These are phyloP conservation scores for Thereva unica DNA, from an alignment of 2,888 invertebrate genomes.

Conservation along the genomic window DNA sequence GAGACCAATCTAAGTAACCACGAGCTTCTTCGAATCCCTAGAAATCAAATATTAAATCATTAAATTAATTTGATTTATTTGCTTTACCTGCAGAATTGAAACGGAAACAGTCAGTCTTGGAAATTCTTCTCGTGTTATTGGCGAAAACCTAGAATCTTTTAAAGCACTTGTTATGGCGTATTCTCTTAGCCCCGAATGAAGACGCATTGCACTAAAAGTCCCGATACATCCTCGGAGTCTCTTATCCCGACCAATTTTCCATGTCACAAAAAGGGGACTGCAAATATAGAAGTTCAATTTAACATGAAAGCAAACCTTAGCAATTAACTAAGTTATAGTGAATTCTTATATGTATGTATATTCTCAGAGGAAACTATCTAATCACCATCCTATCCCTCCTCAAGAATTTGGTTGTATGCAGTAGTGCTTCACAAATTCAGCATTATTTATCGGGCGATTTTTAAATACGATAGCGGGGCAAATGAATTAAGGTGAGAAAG, in stretches of 20 bases:
- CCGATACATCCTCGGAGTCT: conserved; percentile 97
- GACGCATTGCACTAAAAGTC: conserved; percentile 95
- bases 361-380: too few species aligned
- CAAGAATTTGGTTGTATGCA: too few species aligned
- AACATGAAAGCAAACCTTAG: too few species aligned
- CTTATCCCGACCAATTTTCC: conserved; percentile 96
- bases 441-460: too few species aligned
- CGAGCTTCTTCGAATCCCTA: conserved; percentile 91
- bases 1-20: conserved; percentile 96
- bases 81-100: conserved; percentile 78
- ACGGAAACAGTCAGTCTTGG: conserved; percentile 92
- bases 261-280: conserved; percentile 98
- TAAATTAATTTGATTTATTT: neutral
- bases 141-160: conserved; percentile 95
- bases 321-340: too few species aligned
- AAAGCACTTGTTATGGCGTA: conserved; percentile 98
- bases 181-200: conserved; percentile 92
- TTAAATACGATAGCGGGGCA: too few species aligned
- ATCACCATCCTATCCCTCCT: too few species aligned
- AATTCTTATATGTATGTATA: too few species aligned
- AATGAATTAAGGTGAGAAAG: too few species aligned
- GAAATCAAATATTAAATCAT: conserved; percentile 3
- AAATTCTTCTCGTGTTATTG: conserved; percentile 92
- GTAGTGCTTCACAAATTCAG: too few species aligned
- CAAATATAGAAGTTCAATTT: conserved; percentile 39